Base-by-base conservation (phyloP, 2,888 invertebrate species). In the Steinernema hermaphroditum region DNA sequence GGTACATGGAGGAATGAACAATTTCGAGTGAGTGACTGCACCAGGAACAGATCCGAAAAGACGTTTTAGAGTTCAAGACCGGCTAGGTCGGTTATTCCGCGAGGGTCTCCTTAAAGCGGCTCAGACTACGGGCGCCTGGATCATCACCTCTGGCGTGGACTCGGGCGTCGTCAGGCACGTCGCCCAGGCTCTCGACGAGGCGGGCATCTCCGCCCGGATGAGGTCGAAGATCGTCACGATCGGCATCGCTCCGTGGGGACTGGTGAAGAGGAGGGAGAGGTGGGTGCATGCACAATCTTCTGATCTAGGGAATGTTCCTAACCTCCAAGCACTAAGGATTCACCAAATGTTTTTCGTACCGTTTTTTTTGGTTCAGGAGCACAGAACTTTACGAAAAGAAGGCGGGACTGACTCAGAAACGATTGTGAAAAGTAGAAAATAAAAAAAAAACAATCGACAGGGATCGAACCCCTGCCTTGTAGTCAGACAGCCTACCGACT, bases 231-330 rank as follows among this genome's bases (percentile, higher is more conserved):
- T 96, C 41, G 93, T 96, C 82, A 94, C 95, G 87, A 93, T 98
- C 86, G 98, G 97, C 29, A 94, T 98, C 80, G 96, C 96, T 0
- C 96, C 97, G 2, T 98, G 97, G 97, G 97, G 97, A 75, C 93
- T 97, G 83, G 93, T 97, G 68, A 70, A 75, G 37, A 34, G 81
- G 29, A 68, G 74, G 32, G 68, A 76, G n/a, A 68, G 72, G 62
- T 62, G 19, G 12, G 8, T 54, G 43, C 8, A 8, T 14, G 43
- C 8, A 41, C 46, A 6, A 4, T 46, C 37, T 37, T 37, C 37
- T 37, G 6, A 12, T 37, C 6, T 37, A 14, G 19, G 29, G 44
- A 41, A 19, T n/a, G n/a, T n/a, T n/a, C n/a, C n/a, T n/a, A n/a
- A n/a, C n/a, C n/a, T n/a, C n/a, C n/a, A n/a, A n/a, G n/a, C n/a